phyloP scores from a whole-genome alignment of 2,888 invertebrate species.

The Tinea semifulvella region DNA sequence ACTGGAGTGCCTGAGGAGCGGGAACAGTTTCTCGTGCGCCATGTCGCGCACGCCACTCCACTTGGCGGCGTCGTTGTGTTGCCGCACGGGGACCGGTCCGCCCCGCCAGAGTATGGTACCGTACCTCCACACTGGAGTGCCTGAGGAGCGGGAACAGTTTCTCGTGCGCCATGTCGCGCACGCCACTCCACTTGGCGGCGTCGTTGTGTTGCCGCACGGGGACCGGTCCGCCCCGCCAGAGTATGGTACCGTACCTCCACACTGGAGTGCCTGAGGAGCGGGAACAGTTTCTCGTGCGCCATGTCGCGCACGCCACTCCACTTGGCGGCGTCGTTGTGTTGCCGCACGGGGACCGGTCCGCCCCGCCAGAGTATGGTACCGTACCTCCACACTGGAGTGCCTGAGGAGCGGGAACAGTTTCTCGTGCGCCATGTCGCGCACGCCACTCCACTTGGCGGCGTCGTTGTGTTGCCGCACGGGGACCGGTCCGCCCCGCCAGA shows the following conservation, averaged over 20 bases:
- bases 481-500: too few relatives aligned
- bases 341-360: constrained; percentile 91
- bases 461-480: constrained; percentile 90
- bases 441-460: constrained; percentile 93
- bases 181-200: constrained; percentile 93
- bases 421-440: constrained; percentile 95
- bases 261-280: constrained; percentile 64
- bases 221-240: too few relatives aligned
- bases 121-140: constrained; percentile 67
- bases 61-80: constrained; percentile 84
- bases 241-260: constrained; percentile 85
- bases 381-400: constrained; percentile 67
- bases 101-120: too few relatives aligned
- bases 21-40: constrained; percentile 95
- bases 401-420: constrained; percentile 84
- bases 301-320: constrained; percentile 97
- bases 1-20: constrained; percentile 64
- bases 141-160: constrained; percentile 84
- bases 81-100: constrained; percentile 91
- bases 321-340: constrained; percentile 84
- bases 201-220: constrained; percentile 90
- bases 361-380: too few relatives aligned
- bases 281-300: constrained; percentile 95
- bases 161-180: constrained; percentile 95
- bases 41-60: constrained; percentile 97